Conservation (phyloP, 2,797 vertebrate species). For the Lithobates sylvaticus region DNA sequence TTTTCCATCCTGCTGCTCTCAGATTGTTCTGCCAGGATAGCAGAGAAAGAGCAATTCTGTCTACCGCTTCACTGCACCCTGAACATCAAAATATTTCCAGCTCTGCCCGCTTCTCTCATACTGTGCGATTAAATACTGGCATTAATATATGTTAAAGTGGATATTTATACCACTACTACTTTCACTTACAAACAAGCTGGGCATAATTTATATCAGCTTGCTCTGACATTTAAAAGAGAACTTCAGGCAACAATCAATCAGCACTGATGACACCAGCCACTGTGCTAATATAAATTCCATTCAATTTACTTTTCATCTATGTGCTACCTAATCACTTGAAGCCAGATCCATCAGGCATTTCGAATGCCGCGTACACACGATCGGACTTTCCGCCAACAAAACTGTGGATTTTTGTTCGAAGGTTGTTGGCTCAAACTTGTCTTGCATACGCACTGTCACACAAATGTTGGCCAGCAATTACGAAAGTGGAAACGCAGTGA, state of each 20-base stretch:
- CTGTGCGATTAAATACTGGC: neutral
- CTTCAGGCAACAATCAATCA: neutral
- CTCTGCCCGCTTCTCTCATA: neutral
- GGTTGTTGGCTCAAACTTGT: too few relatives aligned
- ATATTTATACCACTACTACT: neutral
- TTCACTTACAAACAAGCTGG: neutral
- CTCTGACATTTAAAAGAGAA: neutral
- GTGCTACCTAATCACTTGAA: too few relatives aligned
- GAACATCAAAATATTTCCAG: constrained; percentile 26
- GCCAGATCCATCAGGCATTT: too few relatives aligned
- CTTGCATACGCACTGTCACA: too few relatives aligned
- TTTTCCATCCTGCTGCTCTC: constrained; percentile 39
- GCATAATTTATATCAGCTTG: neutral
- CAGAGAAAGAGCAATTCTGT: constrained; percentile 46
- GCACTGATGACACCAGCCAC: neutral
- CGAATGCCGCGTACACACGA: too few relatives aligned
- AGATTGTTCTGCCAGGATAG: constrained; percentile 28
- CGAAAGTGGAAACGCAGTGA: too few relatives aligned
- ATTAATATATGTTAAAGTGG: neutral
- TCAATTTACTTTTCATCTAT: too few relatives aligned
- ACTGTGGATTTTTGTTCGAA: too few relatives aligned
- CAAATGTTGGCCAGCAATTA: too few relatives aligned
- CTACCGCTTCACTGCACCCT: constrained; percentile 26
- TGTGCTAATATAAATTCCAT: neutral
- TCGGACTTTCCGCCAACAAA: too few relatives aligned